Conservation (phyloP, 2,797 vertebrate species). For the Trachurus trachurus region DNA sequence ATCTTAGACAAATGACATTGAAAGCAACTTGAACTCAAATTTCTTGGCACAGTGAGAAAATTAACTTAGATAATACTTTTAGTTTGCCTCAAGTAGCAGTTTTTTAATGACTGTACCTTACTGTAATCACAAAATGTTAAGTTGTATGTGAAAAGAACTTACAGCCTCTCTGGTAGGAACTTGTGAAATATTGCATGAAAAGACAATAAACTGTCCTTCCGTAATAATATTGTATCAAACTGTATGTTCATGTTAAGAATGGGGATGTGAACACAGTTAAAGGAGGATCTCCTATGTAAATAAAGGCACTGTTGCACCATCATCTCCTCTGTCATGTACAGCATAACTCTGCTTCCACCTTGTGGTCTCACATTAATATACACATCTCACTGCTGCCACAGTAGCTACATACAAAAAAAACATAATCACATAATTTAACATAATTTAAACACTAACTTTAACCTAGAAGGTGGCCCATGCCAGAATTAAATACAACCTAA, state of each 20-base stretch:
- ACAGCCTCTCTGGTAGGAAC: background rate
- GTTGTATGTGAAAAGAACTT: background rate
- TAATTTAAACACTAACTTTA: background rate
- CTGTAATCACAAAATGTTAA: background rate
- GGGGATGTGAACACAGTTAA: background rate
- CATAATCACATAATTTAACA: background rate
- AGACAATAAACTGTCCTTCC: background rate
- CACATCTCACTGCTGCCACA: background rate
- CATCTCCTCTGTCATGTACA: background rate
- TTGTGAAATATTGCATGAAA: background rate
- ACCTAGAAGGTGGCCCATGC: background rate
- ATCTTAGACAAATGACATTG: background rate
- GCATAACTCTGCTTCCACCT: constrained; percentile 42
- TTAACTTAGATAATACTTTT: background rate
- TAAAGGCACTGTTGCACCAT: background rate
- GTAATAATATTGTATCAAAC: background rate
- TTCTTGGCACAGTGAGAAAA: background rate
- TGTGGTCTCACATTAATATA: constrained; percentile 18
- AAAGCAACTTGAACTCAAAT: background rate
- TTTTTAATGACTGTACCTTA: background rate
- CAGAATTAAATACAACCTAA: background rate
- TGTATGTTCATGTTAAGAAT: background rate
- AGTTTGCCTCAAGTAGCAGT: background rate
- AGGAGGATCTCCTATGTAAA: background rate
- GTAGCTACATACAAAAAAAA: background rate